These are phyloP conservation scores for Philaethria dido DNA, from an alignment of 2,888 invertebrate species.

Conservation along the genomic window DNA sequence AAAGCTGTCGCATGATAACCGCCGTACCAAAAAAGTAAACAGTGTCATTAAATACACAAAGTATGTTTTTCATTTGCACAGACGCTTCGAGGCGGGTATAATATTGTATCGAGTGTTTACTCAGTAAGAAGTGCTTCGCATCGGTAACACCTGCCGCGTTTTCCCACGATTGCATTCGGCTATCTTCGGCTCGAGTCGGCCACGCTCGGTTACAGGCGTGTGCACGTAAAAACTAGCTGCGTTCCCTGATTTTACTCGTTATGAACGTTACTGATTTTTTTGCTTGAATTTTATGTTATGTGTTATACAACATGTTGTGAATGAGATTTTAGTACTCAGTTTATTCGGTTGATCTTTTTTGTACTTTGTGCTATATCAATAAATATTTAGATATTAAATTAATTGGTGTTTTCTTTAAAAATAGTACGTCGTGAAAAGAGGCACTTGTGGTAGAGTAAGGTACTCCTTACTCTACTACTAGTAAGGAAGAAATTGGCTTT, in stretches of 20 bases:
- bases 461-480: too few species aligned
- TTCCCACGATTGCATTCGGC: slow-evolving; percentile 78
- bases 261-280: slow-evolving; percentile 16
- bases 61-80: slow-evolving; percentile 83
- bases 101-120: slow-evolving; percentile 84
- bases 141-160: slow-evolving; percentile 81
- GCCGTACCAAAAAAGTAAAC: slow-evolving; percentile 77
- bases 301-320: slow-evolving; percentile 48
- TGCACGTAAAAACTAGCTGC: slow-evolving; percentile 15
- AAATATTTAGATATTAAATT: too few species aligned
- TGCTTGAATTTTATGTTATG: slow-evolving; percentile 35
- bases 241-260: slow-evolving; percentile 10
- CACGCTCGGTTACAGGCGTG: slow-evolving; percentile 57
- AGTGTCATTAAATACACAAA: slow-evolving; percentile 84
- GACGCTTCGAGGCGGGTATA: slow-evolving; percentile 81
- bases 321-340: background rate
- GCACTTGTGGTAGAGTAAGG: too few species aligned
- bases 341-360: slow-evolving; percentile 9
- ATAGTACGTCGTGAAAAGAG: too few species aligned
- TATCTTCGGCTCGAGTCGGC: slow-evolving; percentile 62
- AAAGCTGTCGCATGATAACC: slow-evolving; percentile 73
- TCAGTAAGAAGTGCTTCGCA: slow-evolving; percentile 81
- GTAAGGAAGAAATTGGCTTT: too few species aligned
- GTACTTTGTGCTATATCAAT: too few species aligned
- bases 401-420: too few species aligned